Evolutionary conservation across 2,888 invertebrate genomes (phyloP).

Genomic region (Andrena praecox): DNA sequence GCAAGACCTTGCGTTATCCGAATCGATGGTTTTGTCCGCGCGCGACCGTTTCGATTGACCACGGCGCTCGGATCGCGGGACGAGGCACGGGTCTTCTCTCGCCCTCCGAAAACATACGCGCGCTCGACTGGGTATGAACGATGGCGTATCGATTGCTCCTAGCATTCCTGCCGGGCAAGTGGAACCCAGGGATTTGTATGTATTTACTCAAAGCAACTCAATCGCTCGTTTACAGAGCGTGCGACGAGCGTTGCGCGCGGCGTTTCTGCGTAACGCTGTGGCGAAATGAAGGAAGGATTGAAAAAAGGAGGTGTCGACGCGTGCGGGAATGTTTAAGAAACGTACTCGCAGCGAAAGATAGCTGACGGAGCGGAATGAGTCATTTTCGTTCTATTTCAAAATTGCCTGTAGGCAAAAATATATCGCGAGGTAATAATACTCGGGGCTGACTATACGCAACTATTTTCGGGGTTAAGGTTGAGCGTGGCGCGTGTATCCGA

Average conservation of each 20-base stretch:
- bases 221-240: no score
- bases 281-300: no score
- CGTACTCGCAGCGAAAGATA: not conserved
- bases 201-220: no score
- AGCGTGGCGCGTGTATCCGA: not conserved
- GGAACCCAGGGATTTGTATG: no score
- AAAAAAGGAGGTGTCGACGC: no score
- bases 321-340: not conserved
- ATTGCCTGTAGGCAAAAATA: not conserved
- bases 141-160: not conserved
- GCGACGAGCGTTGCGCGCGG: no score
- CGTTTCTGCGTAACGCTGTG: no score
- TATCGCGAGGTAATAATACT: slow-evolving; percentile 1
- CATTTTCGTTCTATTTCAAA: not conserved
- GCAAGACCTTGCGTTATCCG: slow-evolving; percentile 63
- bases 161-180: not conserved
- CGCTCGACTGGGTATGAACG: no score
- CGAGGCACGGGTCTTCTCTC: no score
- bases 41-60: no score
- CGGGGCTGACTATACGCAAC: slow-evolving; percentile 8
- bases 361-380: not conserved
- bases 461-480: slow-evolving; percentile 7
- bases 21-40: slow-evolving; percentile 46
- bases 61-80: no score
- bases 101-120: no score